A percentile compares a stretch with the other conserved stretches of the same genome.
Conservation (phyloP, 2,888 invertebrate species). For the Amblyteles armatorius region DNA sequence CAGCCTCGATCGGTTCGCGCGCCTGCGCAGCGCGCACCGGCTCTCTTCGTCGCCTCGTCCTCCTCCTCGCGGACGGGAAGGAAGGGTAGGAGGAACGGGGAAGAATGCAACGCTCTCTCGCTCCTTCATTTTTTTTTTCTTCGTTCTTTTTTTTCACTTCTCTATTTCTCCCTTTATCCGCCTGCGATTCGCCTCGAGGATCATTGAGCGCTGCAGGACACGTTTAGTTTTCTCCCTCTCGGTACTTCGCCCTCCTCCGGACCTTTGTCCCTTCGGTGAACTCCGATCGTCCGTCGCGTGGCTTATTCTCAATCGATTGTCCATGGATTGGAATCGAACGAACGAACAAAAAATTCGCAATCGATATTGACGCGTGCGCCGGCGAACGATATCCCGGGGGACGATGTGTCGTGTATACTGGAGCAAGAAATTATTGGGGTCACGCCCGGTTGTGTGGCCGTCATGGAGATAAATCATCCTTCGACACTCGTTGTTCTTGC, state of each 20-base stretch:
- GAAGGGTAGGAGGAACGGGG: constrained; percentile 59
- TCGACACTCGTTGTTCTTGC: too few relatives aligned
- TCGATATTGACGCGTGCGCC: too few relatives aligned
- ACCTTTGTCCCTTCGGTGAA: constrained; percentile 10
- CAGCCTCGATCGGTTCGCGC: constrained; percentile 24
- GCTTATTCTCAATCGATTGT: background rate
- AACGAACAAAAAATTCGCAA: background rate
- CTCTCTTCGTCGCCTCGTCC: constrained; percentile 6
- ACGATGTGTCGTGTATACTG: too few relatives aligned
- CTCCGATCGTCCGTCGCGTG: background rate
- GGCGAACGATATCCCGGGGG: too few relatives aligned
- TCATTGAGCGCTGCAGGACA: constrained; percentile 15
- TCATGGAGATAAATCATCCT: too few relatives aligned
- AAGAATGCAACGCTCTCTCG: constrained; percentile 57
- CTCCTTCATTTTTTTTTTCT: constrained; percentile 11
- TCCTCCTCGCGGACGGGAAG: constrained; percentile 25
- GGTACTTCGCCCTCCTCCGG: constrained; percentile 2
- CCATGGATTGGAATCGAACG: background rate
- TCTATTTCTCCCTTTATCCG: constrained; percentile 15
- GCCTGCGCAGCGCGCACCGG: constrained; percentile 35
- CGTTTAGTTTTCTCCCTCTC: constrained; percentile 21
- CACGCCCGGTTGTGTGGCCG: too few relatives aligned
- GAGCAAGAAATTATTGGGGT: too few relatives aligned
- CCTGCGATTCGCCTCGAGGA: constrained; percentile 43
- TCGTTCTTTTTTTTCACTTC: constrained; percentile 25